These are phyloP conservation scores for Seira musarum DNA, from an alignment of 2,888 invertebrate genomes.

Conservation along the genomic window DNA sequence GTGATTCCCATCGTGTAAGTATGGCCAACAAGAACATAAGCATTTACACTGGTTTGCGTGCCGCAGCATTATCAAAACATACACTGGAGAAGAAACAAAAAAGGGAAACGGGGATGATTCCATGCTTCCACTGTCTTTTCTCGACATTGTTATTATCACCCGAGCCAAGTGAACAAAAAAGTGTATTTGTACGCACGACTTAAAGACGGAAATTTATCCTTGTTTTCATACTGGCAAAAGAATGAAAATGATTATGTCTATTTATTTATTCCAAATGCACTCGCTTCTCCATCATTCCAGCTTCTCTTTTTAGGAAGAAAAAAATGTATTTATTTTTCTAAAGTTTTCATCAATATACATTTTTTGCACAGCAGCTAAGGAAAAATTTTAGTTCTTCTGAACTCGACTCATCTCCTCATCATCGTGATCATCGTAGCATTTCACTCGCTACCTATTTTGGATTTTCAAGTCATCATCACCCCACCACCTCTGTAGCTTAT, in stretches of 20 bases:
- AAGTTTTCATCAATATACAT: constrained; percentile 29
- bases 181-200: constrained; percentile 20
- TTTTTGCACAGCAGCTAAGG: too few relatives aligned
- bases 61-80: constrained; percentile 50
- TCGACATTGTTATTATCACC: constrained; percentile 12
- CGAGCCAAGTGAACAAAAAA: neutral
- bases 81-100: constrained; percentile 1
- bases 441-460: neutral
- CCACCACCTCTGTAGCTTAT: too few relatives aligned
- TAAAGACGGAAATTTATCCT: neutral
- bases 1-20: neutral
- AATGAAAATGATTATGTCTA: neutral
- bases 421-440: neutral
- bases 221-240: neutral
- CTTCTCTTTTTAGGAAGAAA: constrained; percentile 22
- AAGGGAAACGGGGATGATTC: neutral
- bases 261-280: neutral
- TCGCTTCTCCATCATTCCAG: neutral
- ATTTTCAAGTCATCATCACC: neutral
- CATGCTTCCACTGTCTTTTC: constrained; percentile 6
- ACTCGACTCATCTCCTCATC: too few relatives aligned
- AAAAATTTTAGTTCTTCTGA: too few relatives aligned
- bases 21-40: neutral
- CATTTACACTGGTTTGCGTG: constrained; percentile 44
- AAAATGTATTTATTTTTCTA: constrained; percentile 53